phyloP scores from a whole-genome alignment of 2,797 vertebrate species.

The Microcaecilia unicolor region DNA sequence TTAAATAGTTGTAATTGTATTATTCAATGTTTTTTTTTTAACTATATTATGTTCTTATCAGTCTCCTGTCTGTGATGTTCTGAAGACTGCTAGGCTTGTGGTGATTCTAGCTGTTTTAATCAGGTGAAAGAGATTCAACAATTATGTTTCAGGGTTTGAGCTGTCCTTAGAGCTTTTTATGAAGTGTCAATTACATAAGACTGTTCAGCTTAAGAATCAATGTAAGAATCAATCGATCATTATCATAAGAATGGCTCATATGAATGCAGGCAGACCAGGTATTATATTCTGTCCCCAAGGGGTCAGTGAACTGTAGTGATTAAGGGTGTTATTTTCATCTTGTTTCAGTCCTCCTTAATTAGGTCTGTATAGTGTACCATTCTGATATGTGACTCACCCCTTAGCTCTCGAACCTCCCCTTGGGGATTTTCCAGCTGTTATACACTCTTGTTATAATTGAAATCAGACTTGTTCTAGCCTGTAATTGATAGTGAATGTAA shows the following conservation, averaged over 20 bases:
- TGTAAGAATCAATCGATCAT: no score
- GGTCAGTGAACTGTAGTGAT: no score
- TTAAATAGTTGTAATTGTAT: no score
- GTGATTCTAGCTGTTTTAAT: background rate
- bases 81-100: slow-evolving; percentile 1
- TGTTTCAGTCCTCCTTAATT: slow-evolving; percentile 54
- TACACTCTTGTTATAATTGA: slow-evolving; percentile 55
- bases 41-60: no score
- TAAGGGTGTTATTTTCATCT: slow-evolving; percentile 33
- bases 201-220: no score
- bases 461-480: slow-evolving; percentile 57
- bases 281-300: no score
- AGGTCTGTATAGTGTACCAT: slow-evolving; percentile 43
- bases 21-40: no score
- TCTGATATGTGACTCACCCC: slow-evolving; percentile 42
- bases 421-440: slow-evolving; percentile 61
- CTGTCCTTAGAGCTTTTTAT: slow-evolving; percentile 6
- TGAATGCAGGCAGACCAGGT: no score
- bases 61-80: no score
- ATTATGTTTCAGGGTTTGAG: slow-evolving; percentile 8
- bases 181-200: slow-evolving; percentile 19
- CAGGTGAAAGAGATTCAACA: no score
- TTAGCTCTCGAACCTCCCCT: slow-evolving; percentile 34
- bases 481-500: slow-evolving; percentile 61
- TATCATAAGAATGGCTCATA: no score